phyloP scores from a whole-genome alignment of 1,140 invertebrate genomes.

The Drosophila littoralis region DNA sequence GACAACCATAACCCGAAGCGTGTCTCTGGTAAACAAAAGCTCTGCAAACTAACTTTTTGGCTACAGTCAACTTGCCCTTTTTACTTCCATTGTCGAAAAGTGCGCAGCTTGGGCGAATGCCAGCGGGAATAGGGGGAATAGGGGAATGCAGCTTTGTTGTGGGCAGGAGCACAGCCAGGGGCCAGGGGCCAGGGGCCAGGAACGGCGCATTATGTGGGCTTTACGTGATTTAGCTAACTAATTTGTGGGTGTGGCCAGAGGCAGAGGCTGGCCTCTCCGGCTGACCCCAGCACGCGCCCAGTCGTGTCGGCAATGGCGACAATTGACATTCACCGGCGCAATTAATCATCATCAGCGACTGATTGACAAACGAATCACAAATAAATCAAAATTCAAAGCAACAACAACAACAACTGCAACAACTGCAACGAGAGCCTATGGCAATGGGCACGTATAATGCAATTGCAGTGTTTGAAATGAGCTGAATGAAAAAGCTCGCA shows the following conservation, averaged over 20 bases:
- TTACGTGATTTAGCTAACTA: slow-evolving; percentile 51
- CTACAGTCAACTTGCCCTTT: too few species aligned
- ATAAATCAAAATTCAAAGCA: slow-evolving; percentile 78
- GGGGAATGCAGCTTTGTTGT: background rate
- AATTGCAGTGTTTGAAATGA: background rate
- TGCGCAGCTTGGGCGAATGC: background rate
- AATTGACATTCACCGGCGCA: slow-evolving; percentile 76
- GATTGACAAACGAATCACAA: slow-evolving; percentile 77
- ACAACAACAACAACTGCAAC: slow-evolving; percentile 39
- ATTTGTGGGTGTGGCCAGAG: slow-evolving; percentile 62
- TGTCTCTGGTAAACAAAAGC: too few species aligned
- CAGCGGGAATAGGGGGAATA: background rate
- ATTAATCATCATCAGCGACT: slow-evolving; percentile 79
- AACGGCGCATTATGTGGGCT: slow-evolving; percentile 31
- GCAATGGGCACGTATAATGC: slow-evolving; percentile 24
- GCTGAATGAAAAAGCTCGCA: background rate
- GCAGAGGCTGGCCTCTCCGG: background rate
- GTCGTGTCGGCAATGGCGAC: slow-evolving; percentile 43
- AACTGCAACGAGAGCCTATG: slow-evolving; percentile 6
- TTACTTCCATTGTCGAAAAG: too few species aligned
- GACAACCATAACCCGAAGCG: too few species aligned
- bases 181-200: background rate
- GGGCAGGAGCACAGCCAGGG: background rate
- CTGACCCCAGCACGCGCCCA: slow-evolving; percentile 63
- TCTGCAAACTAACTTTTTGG: background rate